Base-by-base conservation (phyloP, 2,113 vertebrate genomes). In the Ceratotherium simum region DNA sequence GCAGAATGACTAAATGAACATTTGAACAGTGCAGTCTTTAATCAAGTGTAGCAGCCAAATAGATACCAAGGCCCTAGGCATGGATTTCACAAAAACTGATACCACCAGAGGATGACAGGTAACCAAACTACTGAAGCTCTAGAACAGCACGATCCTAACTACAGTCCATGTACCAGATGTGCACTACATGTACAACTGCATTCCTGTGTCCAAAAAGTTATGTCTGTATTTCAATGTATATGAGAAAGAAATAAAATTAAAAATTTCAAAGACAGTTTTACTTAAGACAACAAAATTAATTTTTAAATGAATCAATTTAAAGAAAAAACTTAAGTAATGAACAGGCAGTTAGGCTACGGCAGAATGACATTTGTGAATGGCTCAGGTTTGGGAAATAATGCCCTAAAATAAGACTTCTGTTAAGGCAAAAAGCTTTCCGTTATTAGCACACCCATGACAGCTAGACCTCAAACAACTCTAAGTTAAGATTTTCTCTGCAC, bases 261-360 rank as follows among this genome's bases (percentile, higher is more conserved):
- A 33, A 18, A 33, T 20, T 46, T 76, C 39, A 67, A 92, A 60
- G 25, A 36, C 0, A 65, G 11, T 39, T 73, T 87, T 23, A 93
- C n/a, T 39, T 48, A 86, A 23, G 70, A 72, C 87, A 21, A 95
- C 25, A 84, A 95, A 83, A 91, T 56, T 60, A 62, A 48, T 39
- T n/a, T 95, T 36, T 64, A 91, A 96, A 64, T 79, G 51, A 76
- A 82, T n/a, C 23, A 25, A 91, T 20, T 46, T 76, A 69, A 90
- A 80, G 69, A 33, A 42, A 94, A 81, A 46, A 29, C 6, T 65
- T 27, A 89, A 79, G 51, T 29, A 64, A 93, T 21, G 18, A 36
- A 65, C 8, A 72, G 78, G 73, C 25, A 29, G 46, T 60, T 25
- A 62, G 42, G 89, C 51, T 73, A 36, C 5, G 70, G 54, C 54